Percentiles rank a stretch among this genome's conserved stretches.
These are phyloP conservation scores for Dysidea cf. avara DNA, from an alignment of 37 sponge, comb jelly and placozoan species.

Conservation along the genomic window DNA sequence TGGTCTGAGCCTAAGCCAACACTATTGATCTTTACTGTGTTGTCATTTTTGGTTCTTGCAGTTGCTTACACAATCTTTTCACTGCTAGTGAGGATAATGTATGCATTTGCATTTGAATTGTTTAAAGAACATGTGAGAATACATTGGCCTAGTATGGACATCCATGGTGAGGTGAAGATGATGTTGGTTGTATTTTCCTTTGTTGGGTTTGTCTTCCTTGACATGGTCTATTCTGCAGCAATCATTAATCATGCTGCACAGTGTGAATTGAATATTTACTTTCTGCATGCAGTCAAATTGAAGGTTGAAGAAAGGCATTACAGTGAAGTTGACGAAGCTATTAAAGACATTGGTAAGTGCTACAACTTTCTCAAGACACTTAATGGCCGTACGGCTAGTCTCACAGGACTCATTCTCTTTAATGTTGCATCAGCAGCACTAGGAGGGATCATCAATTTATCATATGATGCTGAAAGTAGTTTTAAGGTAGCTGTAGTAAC, in stretches of 20 bases:
- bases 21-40: too few species aligned
- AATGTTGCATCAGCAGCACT: constrained; percentile 49
- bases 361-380: constrained; percentile 42
- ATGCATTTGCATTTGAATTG: too few species aligned
- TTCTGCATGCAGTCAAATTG: constrained; percentile 40
- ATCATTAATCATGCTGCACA: constrained; percentile 68
- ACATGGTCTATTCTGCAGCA: constrained; percentile 60
- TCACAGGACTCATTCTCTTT: constrained; percentile 61
- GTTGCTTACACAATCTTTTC: too few species aligned
- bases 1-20: too few species aligned
- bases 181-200: constrained; percentile 29
- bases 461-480: too few species aligned
- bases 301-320: constrained; percentile 45
- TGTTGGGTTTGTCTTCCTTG: constrained; percentile 63
- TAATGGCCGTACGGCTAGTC: constrained; percentile 67
- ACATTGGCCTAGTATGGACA: too few species aligned
- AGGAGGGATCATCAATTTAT: constrained; percentile 6
- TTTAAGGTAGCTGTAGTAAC: constrained; percentile 13
- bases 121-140: too few species aligned
- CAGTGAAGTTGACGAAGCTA: constrained; percentile 37
- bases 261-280: constrained; percentile 65
- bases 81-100: too few species aligned
- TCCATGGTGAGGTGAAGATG: constrained; percentile 6
- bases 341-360: constrained; percentile 64
- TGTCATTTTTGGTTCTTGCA: too few species aligned